Conservation (phyloP, 2,888 invertebrate species). For the Drosophila emarginata region DNA sequence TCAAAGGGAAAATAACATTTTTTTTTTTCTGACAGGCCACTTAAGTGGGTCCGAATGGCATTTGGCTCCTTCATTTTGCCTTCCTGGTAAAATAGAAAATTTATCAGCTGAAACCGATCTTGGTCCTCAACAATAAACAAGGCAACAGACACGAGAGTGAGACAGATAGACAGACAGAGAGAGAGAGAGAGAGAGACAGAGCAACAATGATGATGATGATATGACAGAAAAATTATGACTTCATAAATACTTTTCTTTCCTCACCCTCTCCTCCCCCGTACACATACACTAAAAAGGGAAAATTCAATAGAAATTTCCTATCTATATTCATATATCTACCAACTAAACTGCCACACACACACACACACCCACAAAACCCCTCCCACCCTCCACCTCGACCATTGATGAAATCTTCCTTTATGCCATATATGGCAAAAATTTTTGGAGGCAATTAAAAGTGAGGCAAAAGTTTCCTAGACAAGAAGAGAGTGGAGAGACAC, state of each 20-base stretch:
- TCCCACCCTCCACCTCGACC: too few relatives aligned
- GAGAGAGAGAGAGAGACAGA: too few relatives aligned
- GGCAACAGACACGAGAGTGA: too few relatives aligned
- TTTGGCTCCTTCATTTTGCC: conserved; percentile 10
- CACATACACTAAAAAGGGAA: neutral
- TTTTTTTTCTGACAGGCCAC: conserved; percentile 47
- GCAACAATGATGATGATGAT: conserved; percentile 56
- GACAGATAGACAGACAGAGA: too few relatives aligned
- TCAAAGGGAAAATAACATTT: conserved; percentile 20
- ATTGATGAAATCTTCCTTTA: too few relatives aligned
- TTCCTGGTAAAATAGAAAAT: conserved; percentile 28
- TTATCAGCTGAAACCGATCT: conserved; percentile 66
- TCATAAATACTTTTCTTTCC: conserved; percentile 56
- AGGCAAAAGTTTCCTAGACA: conserved; percentile 23
- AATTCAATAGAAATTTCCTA: conserved; percentile 43
- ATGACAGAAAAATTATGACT: conserved; percentile 72
- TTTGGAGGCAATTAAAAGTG: conserved; percentile 35
- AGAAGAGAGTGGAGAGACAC: neutral
- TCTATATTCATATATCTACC: neutral
- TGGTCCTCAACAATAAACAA: conserved; percentile 11
- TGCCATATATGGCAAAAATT: conserved; percentile 27
- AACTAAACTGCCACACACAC: neutral
- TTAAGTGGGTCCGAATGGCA: conserved; percentile 40
- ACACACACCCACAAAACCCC: neutral
- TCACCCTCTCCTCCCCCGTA: neutral